These are phyloP conservation scores for Dysdera silvatica DNA, from an alignment of 1,140 invertebrate species.

Conservation along the genomic window DNA sequence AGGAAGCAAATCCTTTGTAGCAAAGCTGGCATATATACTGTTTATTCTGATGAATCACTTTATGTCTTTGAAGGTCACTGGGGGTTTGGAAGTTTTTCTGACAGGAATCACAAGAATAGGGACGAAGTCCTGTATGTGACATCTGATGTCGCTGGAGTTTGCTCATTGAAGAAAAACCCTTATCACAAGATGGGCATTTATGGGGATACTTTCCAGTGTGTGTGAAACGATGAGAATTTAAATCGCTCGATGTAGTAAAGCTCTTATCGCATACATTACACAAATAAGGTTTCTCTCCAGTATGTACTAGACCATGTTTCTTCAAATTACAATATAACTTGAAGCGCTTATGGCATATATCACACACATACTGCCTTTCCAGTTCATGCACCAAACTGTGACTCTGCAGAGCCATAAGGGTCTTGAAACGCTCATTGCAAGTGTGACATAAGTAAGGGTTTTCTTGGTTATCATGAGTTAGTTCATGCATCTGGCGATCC, in stretches of 20 bases:
- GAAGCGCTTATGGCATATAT: background rate
- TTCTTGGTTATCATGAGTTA: too few species aligned
- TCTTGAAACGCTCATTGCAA: background rate
- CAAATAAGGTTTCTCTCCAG: conserved; percentile 23
- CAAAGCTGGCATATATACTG: conserved; percentile 70
- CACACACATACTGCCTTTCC: conserved; percentile 4
- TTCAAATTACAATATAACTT: conserved; percentile 5
- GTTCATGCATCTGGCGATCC: too few species aligned
- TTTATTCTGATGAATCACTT: conserved; percentile 32
- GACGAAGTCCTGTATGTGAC: conserved; percentile 36
- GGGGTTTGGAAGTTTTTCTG: conserved; percentile 39
- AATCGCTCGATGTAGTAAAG: too few species aligned
- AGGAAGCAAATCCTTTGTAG: conserved; percentile 64
- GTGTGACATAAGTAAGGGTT: too few species aligned
- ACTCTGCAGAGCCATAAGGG: background rate
- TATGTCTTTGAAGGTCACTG: background rate
- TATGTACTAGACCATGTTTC: conserved; percentile 26
- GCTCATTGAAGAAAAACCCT: conserved; percentile 24
- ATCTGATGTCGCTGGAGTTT: background rate
- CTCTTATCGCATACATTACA: conserved; percentile 16
- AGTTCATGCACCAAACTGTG: background rate
- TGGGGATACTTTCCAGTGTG: conserved; percentile 94
- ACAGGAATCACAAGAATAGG: conserved; percentile 35
- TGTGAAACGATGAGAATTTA: too few species aligned
- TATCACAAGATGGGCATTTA: conserved; percentile 63